Evolutionary conservation across 1,140 invertebrate species (phyloP).

Genomic region (Pachyrhynchus sulphureomaculatus): DNA sequence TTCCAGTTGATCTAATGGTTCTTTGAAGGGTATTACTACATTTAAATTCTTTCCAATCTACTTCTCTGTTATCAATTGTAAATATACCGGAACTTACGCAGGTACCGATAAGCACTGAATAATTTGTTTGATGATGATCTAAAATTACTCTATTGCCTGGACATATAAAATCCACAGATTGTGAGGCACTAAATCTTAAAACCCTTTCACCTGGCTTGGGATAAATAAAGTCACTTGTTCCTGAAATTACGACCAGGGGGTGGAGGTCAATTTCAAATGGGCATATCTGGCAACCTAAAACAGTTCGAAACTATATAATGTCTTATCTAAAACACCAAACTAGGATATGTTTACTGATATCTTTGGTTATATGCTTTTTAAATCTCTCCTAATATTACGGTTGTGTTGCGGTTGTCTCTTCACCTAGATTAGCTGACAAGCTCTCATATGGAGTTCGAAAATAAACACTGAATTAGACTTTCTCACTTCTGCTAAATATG

Average conservation of each 20-base stretch:
- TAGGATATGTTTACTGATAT: no score
- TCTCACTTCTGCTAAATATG: no score
- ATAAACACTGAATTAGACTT: no score
- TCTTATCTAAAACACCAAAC: no score
- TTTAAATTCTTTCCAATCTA: slow-evolving; percentile 1
- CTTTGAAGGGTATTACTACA: background rate
- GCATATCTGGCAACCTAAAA: slow-evolving; percentile 19
- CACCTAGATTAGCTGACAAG: no score
- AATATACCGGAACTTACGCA: background rate
- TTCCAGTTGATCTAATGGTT: slow-evolving; percentile 8
- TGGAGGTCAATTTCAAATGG: slow-evolving; percentile 2
- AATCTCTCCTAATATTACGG: no score
- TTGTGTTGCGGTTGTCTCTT: no score
- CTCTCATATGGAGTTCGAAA: no score
- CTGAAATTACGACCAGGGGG: slow-evolving; percentile 17
- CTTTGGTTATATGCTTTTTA: no score
- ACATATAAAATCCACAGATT: slow-evolving; percentile 28
- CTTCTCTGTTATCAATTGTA: background rate
- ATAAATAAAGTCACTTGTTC: slow-evolving; percentile 17
- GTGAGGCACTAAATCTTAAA: slow-evolving; percentile 1
- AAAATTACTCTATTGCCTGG: slow-evolving; percentile 37
- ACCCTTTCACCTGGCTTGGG: slow-evolving; percentile 9
- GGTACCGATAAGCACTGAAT: background rate
- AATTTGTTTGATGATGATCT: background rate
- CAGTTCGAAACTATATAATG: no score